phyloP scores from a whole-genome alignment of 2,797 vertebrate species.

The Podarcis lilfordi region DNA sequence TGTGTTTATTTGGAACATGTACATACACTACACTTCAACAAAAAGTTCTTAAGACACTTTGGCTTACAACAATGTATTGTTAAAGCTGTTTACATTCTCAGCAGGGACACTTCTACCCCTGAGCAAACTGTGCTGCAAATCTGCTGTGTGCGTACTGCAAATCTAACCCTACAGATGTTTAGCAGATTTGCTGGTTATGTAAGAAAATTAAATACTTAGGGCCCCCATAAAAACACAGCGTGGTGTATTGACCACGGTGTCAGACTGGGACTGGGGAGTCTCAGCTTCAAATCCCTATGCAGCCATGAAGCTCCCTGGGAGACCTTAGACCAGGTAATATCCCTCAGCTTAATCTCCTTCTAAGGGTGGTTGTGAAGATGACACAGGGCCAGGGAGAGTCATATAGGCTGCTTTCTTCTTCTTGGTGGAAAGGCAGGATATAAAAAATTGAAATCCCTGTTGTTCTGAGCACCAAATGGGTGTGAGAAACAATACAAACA shows the following conservation, averaged over 20 bases:
- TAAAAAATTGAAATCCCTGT: neutral
- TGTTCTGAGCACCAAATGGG: neutral
- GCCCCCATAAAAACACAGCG: neutral
- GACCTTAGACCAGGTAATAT: neutral
- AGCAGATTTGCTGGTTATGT: neutral
- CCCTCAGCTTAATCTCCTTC: too few species aligned
- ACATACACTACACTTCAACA: neutral
- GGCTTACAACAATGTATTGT: neutral
- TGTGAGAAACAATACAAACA: neutral
- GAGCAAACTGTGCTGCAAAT: neutral
- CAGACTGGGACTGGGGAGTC: neutral
- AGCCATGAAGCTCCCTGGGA: neutral
- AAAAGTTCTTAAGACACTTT: neutral
- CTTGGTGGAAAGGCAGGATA: neutral
- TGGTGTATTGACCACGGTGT: neutral
- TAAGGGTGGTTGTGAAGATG: too few species aligned
- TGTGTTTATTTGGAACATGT: neutral
- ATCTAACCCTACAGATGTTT: neutral
- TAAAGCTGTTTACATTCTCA: neutral
- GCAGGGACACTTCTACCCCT: neutral
- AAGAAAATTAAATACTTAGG: neutral
- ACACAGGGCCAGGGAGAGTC: too few species aligned
- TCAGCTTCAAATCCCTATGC: neutral
- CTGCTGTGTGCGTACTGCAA: neutral
- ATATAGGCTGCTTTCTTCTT: too few species aligned